A percentile compares a stretch with the other conserved stretches of the same genome.
Evolutionary conservation across 2,888 invertebrate species (phyloP).

Genomic region (Drosophila lutescens): DNA sequence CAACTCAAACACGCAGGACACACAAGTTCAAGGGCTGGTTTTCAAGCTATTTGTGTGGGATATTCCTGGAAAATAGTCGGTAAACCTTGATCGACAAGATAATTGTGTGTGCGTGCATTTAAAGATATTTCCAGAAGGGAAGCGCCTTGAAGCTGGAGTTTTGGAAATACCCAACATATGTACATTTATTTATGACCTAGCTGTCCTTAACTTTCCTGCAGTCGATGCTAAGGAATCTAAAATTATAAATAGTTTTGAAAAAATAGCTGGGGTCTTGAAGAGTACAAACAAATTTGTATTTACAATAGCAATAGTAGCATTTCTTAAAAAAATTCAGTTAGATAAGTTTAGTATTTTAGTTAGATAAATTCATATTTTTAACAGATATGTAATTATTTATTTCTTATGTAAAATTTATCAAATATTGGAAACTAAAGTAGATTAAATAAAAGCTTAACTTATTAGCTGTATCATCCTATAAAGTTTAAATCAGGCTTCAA

Average conservation of each 20-base stretch:
- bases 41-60: slow-evolving; percentile 56
- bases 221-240: neutral
- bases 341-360: too few relatives aligned
- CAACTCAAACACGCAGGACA: slow-evolving; percentile 30
- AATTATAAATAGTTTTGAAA: neutral
- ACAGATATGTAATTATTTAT: too few relatives aligned
- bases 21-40: slow-evolving; percentile 57
- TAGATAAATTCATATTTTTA: too few relatives aligned
- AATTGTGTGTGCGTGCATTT: slow-evolving; percentile 14
- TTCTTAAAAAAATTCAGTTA: too few relatives aligned
- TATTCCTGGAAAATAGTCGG: slow-evolving; percentile 56
- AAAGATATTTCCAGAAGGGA: slow-evolving; percentile 21
- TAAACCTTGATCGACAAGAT: slow-evolving; percentile 16
- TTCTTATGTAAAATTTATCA: too few relatives aligned
- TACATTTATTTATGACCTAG: neutral
- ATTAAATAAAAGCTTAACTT: too few relatives aligned
- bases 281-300: too few relatives aligned
- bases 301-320: too few relatives aligned
- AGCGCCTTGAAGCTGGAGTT: slow-evolving; percentile 12
- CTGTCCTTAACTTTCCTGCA: slow-evolving; percentile 3
- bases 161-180: slow-evolving; percentile 4
- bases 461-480: too few relatives aligned
- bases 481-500: too few relatives aligned
- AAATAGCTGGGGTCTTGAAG: too few relatives aligned
- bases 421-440: too few relatives aligned